These are phyloP conservation scores for Acheta domesticus DNA, from an alignment of 2,888 invertebrate genomes.

Conservation along the genomic window DNA sequence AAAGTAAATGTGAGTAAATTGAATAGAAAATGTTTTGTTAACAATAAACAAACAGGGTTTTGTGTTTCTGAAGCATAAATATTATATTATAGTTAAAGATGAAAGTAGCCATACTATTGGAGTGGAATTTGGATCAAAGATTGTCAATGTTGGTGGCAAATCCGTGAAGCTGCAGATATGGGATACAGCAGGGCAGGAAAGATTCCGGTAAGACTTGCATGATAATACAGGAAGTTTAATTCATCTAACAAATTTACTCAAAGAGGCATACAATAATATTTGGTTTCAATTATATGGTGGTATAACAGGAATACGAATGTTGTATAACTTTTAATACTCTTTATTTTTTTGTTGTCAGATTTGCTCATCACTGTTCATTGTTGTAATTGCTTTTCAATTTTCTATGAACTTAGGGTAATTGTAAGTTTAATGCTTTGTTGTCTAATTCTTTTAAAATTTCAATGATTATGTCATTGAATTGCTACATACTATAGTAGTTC, in stretches of 20 bases:
- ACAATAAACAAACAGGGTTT: neutral
- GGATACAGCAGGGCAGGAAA: slow-evolving; percentile 59
- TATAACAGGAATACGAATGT: too few relatives aligned
- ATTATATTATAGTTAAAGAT: slow-evolving; percentile 65
- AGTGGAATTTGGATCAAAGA: slow-evolving; percentile 83
- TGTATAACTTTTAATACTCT: too few relatives aligned
- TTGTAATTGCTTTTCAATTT: too few relatives aligned
- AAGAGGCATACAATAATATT: neutral
- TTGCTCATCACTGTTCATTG: too few relatives aligned
- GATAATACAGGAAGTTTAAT: neutral
- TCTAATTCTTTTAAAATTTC: too few relatives aligned
- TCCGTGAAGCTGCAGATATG: slow-evolving; percentile 78
- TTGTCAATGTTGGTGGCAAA: slow-evolving; percentile 76
- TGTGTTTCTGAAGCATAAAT: neutral
- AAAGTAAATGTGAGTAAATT: slow-evolving; percentile 71
- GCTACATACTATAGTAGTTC: too few relatives aligned
- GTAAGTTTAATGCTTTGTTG: too few relatives aligned
- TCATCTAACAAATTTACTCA: slow-evolving; percentile 4
- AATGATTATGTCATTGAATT: too few relatives aligned
- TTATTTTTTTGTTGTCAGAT: too few relatives aligned
- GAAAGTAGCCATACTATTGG: slow-evolving; percentile 82
- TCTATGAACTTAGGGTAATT: too few relatives aligned
- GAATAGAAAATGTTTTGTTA: neutral
- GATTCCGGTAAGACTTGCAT: slow-evolving; percentile 45
- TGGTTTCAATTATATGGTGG: neutral